phyloP scores from a whole-genome alignment of 2,888 invertebrate species.

The Nipponacmea schrenckii region DNA sequence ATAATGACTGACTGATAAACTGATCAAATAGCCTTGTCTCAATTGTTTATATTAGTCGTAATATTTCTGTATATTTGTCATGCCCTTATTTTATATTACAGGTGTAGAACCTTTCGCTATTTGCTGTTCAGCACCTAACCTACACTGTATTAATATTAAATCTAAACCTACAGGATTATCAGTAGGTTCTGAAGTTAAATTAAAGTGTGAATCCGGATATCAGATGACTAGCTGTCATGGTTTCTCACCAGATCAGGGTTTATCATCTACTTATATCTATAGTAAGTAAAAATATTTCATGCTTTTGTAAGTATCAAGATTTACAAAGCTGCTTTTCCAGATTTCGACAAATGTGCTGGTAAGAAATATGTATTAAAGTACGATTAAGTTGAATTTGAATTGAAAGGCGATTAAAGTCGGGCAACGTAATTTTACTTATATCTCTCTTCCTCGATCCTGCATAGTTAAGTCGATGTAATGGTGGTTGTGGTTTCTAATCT shows the following conservation, averaged over 20 bases:
- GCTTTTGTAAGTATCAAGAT: no score
- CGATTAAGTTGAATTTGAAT: no score
- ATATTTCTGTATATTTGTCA: not conserved
- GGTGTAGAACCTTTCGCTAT: slow-evolving; percentile 28
- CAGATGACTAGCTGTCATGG: slow-evolving; percentile 23
- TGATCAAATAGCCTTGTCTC: not conserved
- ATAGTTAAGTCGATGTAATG: no score
- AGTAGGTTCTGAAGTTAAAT: slow-evolving; percentile 21
- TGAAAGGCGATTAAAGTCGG: no score
- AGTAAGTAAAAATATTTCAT: not conserved
- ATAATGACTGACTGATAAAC: no score
- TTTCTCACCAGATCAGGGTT: not conserved
- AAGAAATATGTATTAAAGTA: no score
- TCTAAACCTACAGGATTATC: slow-evolving; percentile 21
- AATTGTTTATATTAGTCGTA: not conserved
- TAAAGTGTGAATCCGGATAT: slow-evolving; percentile 21
- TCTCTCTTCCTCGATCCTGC: no score
- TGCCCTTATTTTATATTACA: slow-evolving; percentile 3
- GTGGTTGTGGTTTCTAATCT: no score
- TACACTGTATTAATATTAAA: slow-evolving; percentile 21
- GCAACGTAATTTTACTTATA: no score
- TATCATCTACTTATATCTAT: not conserved
- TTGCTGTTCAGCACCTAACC: slow-evolving; percentile 26
- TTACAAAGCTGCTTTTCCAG: no score
- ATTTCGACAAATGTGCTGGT: no score